Evolutionary conservation across 2,888 invertebrate genomes (phyloP).

Genomic region (Steromphala cineraria): DNA sequence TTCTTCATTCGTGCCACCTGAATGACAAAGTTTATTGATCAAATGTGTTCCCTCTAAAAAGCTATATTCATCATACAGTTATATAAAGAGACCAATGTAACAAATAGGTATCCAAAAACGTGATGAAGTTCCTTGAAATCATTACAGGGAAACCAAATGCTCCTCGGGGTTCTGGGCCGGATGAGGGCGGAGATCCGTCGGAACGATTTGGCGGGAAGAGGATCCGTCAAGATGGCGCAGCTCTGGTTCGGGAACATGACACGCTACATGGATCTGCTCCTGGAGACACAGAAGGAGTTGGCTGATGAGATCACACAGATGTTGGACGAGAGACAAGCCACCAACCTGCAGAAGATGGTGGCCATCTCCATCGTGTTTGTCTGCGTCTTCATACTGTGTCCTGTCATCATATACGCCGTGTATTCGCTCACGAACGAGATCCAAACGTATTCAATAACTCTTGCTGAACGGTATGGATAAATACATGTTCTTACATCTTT

Average conservation of each 20-base stretch:
- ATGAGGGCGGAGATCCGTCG: slow-evolving; percentile 56
- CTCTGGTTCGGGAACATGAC: slow-evolving; percentile 67
- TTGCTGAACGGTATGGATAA: slow-evolving; percentile 59
- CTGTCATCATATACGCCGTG: slow-evolving; percentile 64
- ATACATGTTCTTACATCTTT: too few relatives aligned
- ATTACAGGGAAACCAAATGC: slow-evolving; percentile 36
- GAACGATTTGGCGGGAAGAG: slow-evolving; percentile 46
- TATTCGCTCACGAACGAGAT: slow-evolving; percentile 67
- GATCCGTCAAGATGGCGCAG: slow-evolving; percentile 51
- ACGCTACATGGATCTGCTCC: slow-evolving; percentile 41
- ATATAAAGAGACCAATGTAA: too few relatives aligned
- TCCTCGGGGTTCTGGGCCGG: slow-evolving; percentile 31
- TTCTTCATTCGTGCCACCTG: too few relatives aligned
- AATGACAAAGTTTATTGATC: too few relatives aligned
- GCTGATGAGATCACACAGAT: slow-evolving; percentile 36
- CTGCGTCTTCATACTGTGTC: slow-evolving; percentile 59
- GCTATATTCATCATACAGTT: too few relatives aligned
- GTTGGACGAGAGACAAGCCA: slow-evolving; percentile 42
- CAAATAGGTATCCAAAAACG: too few relatives aligned
- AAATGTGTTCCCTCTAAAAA: too few relatives aligned
- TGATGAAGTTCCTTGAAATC: too few relatives aligned
- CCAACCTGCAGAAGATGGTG: slow-evolving; percentile 58
- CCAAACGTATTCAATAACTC: slow-evolving; percentile 65
- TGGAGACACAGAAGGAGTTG: slow-evolving; percentile 34
- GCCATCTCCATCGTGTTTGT: slow-evolving; percentile 63